Percentiles rank a stretch among this genome's conserved stretches.
Conservation (phyloP, 2,797 vertebrate genomes). For the Somateria mollissima region DNA sequence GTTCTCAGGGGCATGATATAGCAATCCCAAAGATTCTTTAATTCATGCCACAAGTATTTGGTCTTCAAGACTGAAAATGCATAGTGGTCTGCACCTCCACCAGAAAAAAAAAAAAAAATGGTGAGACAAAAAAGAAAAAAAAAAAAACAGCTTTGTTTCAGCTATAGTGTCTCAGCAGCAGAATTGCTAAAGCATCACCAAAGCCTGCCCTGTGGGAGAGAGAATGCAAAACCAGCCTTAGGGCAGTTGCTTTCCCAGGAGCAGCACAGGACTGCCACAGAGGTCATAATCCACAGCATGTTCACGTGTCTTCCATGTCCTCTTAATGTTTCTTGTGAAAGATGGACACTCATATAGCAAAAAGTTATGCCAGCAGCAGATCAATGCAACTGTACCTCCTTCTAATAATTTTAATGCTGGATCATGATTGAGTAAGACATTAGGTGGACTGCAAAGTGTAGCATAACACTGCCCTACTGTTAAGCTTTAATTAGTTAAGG, state of each 20-base stretch:
- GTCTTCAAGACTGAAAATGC: background rate
- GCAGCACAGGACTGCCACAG: background rate
- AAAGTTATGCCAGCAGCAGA: background rate
- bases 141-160: background rate
- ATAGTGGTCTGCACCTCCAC: background rate
- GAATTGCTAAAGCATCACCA: background rate
- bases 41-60: background rate
- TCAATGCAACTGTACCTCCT: background rate
- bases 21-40: background rate
- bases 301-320: background rate
- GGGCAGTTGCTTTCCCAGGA: background rate
- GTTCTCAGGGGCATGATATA: background rate
- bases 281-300: background rate
- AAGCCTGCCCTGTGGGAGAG: background rate
- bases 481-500: constrained; percentile 51
- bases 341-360: background rate
- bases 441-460: background rate
- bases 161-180: background rate
- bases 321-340: background rate
- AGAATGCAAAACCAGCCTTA: background rate
- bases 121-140: no score
- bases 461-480: background rate
- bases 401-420: background rate
- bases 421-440: constrained; percentile 8
- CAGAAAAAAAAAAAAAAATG: background rate